Percentiles rank a stretch among this genome's conserved stretches.
Evolutionary conservation across 2,113 vertebrate species (phyloP).

Genomic region (Sarotherodon lohbergeri): DNA sequence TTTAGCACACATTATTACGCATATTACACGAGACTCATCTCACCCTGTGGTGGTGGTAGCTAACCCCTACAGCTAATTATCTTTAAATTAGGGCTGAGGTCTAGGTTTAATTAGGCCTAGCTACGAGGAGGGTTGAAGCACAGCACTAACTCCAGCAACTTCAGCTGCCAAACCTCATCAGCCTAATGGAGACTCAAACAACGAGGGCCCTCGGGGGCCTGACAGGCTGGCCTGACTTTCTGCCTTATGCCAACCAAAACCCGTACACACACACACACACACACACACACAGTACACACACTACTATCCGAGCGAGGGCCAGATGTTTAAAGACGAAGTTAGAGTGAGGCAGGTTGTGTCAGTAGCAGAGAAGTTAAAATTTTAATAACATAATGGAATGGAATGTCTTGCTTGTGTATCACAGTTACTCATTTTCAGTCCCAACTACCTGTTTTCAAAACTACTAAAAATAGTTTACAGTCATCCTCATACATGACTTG

Average conservation of each 20-base stretch:
- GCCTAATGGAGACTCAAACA: constrained; percentile 72
- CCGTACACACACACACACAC: background rate
- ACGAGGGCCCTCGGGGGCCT: constrained; percentile 54
- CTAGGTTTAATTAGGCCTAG: constrained; percentile 71
- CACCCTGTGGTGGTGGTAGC: constrained; percentile 21
- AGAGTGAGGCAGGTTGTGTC: background rate
- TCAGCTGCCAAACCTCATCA: constrained; percentile 75
- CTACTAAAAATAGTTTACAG: background rate
- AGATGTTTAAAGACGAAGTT: constrained; percentile 21
- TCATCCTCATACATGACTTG: background rate
- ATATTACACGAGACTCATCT: background rate
- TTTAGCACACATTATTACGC: constrained; percentile 38
- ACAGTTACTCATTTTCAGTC: background rate
- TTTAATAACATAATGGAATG: background rate
- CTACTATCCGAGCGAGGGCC: background rate
- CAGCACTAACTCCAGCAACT: constrained; percentile 58
- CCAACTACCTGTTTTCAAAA: background rate
- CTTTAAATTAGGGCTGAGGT: constrained; percentile 66
- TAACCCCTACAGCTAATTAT: constrained; percentile 65
- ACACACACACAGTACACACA: background rate
- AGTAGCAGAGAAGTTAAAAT: background rate
- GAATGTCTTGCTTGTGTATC: background rate
- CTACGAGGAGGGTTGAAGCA: constrained; percentile 58
- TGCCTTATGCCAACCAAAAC: constrained; percentile 2
- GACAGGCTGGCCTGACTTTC: constrained; percentile 46